Conservation (phyloP, 2,113 vertebrate genomes). For the human (Homo sapiens) region DNA sequence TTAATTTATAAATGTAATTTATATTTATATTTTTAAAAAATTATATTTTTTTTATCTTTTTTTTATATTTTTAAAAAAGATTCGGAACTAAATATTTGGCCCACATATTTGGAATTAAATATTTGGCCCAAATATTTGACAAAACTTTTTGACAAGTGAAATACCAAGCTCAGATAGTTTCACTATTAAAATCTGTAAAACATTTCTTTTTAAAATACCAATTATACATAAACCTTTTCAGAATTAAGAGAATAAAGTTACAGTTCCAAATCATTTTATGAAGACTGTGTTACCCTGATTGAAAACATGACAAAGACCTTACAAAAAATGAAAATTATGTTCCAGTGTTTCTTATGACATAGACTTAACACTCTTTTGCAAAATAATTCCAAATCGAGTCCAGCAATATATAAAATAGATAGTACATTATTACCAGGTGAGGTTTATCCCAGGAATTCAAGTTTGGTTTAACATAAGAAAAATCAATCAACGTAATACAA, state of each 20-base stretch:
- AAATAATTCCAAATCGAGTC: neutral
- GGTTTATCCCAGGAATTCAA: neutral
- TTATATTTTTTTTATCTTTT: too few species aligned
- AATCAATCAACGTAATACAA: neutral
- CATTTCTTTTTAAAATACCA: neutral
- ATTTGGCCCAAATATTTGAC: too few species aligned
- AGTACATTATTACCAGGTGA: neutral
- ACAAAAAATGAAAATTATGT: neutral
- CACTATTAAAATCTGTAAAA: neutral
- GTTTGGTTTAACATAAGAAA: neutral
- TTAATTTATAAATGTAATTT: too few species aligned
- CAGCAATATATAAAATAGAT: neutral
- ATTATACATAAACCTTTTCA: neutral
- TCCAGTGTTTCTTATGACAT: neutral
- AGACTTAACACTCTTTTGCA: neutral
- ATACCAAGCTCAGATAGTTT: neutral
- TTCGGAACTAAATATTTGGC: too few species aligned
- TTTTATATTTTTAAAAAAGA: too few species aligned
- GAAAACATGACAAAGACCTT: neutral
- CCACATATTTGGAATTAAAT: too few species aligned
- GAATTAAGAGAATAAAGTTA: neutral
- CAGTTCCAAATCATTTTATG: neutral
- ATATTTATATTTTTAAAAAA: too few species aligned
- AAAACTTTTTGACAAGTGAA: neutral
- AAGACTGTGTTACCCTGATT: neutral